phyloP scores from a whole-genome alignment of 2,797 vertebrate genomes.

The Monodelphis domestica region DNA sequence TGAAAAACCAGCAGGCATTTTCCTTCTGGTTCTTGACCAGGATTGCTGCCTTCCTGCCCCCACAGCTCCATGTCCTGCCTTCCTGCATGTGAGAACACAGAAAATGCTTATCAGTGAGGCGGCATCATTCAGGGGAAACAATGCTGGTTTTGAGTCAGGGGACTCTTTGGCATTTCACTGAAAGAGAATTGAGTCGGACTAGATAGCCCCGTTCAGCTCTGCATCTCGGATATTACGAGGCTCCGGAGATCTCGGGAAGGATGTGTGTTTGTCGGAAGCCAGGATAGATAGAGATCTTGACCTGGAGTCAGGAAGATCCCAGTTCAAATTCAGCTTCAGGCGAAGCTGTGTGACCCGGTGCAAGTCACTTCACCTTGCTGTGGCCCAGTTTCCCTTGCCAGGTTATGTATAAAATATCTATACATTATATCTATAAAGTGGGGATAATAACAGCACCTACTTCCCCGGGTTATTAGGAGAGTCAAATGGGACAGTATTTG shows the following conservation, averaged over 20 bases:
- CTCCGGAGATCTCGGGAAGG: neutral
- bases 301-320: neutral
- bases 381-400: neutral
- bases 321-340: neutral
- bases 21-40: neutral
- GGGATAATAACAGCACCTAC: neutral
- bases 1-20: neutral
- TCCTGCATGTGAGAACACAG: neutral
- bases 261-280: neutral
- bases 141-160: neutral
- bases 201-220: neutral
- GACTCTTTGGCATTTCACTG: neutral
- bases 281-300: no score
- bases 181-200: neutral
- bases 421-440: neutral
- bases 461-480: neutral
- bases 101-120: neutral
- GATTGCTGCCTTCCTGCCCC: neutral
- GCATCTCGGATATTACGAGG: neutral
- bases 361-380: neutral
- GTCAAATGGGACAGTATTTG: neutral
- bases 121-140: neutral
- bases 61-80: no score
- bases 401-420: no score
- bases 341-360: neutral